Base-by-base conservation (phyloP, 1,140 invertebrate genomes). In the Cyrtorhinus lividipennis region DNA sequence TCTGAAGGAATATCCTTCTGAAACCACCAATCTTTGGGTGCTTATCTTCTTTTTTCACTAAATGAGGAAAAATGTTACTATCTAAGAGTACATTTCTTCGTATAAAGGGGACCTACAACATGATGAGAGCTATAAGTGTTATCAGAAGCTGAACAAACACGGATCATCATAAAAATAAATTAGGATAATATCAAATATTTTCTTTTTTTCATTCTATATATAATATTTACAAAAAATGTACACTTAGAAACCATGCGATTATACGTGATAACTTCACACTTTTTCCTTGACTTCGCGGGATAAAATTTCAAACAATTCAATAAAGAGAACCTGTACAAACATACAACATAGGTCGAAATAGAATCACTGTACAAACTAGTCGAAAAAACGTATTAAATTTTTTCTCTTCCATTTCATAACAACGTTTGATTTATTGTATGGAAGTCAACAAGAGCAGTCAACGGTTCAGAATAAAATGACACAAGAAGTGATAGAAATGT, bases 301-400 rank as follows among this genome's bases (percentile, higher is more conserved):
- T 64, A 44, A 59, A 59, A 59, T 59, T 56, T 63, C 27, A 58
- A 64, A 64, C 62, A 60, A 59, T 60, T 57, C 57, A 48, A 64
- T 64, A 59, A 59, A 58, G 57, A 64, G 62, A 64, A 58, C 57
- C 62, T 64, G 62, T 64, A 64, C 62, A 64, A 64, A 64, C 62
- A 64, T 59, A 44, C 20, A 64, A 58, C 22, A 22, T 53, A 53
- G n/a, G n/a, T n/a, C n/a, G n/a, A n/a, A n/a, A 53, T 15, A 10
- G 18, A 53, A 53, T 53, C 20, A 13, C 48, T 58, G 56, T 58
- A 58, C 56, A 58, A 58, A 58, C 56, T 24, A 58, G 12, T 24
- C 56, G 22, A 56, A 58, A 58, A 26, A 58, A 24, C 10, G 22
- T 58, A 23, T 24, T 24, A 58, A 12, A 24, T 24, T 23, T 58